These are phyloP conservation scores for Verasper variegatus DNA, from an alignment of 2,113 vertebrate species.

Conservation along the genomic window DNA sequence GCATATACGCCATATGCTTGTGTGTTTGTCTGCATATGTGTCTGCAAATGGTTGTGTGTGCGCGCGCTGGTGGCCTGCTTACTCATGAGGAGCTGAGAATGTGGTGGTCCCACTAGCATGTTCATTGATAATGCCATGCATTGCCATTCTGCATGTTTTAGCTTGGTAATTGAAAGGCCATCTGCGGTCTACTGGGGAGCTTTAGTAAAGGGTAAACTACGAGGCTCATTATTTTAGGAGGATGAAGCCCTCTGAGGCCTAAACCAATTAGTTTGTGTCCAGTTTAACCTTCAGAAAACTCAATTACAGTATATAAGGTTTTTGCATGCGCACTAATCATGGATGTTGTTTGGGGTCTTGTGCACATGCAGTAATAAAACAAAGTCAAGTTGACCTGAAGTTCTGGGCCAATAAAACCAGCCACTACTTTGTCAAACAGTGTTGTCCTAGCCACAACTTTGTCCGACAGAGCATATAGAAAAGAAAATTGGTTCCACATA, in stretches of 20 bases:
- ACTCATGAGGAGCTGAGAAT: slow-evolving; percentile 34
- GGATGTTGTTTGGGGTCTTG: slow-evolving; percentile 49
- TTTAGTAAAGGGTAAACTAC: slow-evolving; percentile 76
- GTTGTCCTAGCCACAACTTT: slow-evolving; percentile 20
- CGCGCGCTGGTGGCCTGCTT: background rate
- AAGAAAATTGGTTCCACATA: slow-evolving; percentile 44
- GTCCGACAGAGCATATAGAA: slow-evolving; percentile 28
- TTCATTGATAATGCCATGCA: slow-evolving; percentile 75
- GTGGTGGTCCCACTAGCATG: slow-evolving; percentile 45
- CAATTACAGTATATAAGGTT: slow-evolving; percentile 52
- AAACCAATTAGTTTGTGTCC: slow-evolving; percentile 78
- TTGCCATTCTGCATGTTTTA: slow-evolving; percentile 74
- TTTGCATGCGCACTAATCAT: slow-evolving; percentile 40
- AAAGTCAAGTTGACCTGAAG: slow-evolving; percentile 45
- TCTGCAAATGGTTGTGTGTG: background rate
- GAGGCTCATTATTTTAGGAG: slow-evolving; percentile 75
- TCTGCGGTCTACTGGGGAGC: slow-evolving; percentile 72
- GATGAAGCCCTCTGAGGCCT: slow-evolving; percentile 56
- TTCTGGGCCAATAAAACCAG: slow-evolving; percentile 27
- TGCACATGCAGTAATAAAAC: slow-evolving; percentile 53
- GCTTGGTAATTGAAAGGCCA: slow-evolving; percentile 77
- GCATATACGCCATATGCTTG: slow-evolving; percentile 7
- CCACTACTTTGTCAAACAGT: slow-evolving; percentile 35
- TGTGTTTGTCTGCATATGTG: slow-evolving; percentile 27
- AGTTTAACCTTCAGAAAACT: slow-evolving; percentile 79